These are phyloP conservation scores for Nebria salina DNA, from an alignment of 2,888 invertebrate genomes.

Conservation along the genomic window DNA sequence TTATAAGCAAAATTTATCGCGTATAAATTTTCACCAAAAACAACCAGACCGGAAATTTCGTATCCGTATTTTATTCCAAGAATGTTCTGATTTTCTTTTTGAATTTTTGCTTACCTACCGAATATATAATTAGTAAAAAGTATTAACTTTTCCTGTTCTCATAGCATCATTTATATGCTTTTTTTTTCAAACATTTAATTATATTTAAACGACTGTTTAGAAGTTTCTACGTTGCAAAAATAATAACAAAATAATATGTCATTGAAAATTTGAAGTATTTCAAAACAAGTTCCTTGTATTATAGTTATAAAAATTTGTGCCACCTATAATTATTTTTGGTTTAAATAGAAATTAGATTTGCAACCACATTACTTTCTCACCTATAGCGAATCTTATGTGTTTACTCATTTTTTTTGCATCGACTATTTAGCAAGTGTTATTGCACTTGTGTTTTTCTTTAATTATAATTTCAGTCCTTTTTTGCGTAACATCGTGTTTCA, in stretches of 20 bases:
- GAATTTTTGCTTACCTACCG: not conserved
- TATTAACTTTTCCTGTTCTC: not conserved
- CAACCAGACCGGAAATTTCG: not conserved
- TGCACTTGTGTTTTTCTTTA: not conserved
- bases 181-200: not conserved
- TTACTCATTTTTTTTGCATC: not conserved
- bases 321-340: conserved; percentile 8
- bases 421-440: too few relatives aligned
- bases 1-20: not conserved
- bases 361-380: conserved; percentile 8
- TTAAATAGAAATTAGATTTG: not conserved
- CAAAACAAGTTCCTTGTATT: conserved; percentile 2
- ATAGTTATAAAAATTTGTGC: conserved; percentile 6
- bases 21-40: not conserved
- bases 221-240: conserved; percentile 13
- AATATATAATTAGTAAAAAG: not conserved
- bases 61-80: not conserved
- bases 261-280: conserved; percentile 8
- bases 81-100: not conserved
- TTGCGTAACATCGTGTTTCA: not conserved
- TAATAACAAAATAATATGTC: conserved; percentile 15
- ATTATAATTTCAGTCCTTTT: not conserved
- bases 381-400: not conserved
- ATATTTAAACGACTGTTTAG: not conserved
- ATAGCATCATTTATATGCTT: not conserved